phyloP scores from a whole-genome alignment of 2,797 vertebrate species.

The Alca torda region DNA sequence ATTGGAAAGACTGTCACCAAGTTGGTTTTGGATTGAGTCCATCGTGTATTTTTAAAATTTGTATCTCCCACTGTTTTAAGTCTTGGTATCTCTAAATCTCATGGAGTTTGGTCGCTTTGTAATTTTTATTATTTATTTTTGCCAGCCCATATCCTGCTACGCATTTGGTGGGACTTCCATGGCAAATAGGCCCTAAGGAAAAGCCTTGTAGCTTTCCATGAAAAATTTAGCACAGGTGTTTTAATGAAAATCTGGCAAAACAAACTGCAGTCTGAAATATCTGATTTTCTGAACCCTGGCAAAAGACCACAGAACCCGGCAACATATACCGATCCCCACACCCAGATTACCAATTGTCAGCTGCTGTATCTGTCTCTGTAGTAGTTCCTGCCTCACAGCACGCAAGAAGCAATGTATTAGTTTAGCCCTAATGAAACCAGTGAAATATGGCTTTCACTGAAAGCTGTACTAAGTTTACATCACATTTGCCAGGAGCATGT shows the following conservation, averaged over 20 bases:
- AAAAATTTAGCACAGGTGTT: background rate
- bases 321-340: background rate
- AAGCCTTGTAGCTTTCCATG: background rate
- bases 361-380: background rate
- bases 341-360: background rate
- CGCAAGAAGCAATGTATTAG: background rate
- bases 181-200: background rate
- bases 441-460: background rate
- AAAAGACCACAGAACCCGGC: background rate
- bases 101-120: background rate
- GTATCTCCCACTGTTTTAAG: background rate
- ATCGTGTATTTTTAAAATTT: background rate
- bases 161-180: background rate
- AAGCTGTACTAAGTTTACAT: conserved; percentile 16
- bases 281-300: background rate
- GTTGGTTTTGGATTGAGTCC: background rate
- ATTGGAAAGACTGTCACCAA: background rate
- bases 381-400: background rate
- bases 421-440: conserved; percentile 26
- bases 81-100: background rate
- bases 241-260: background rate
- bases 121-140: background rate
- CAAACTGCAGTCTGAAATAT: background rate
- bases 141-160: background rate
- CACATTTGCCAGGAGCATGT: background rate